Evolutionary conservation across 2,113 vertebrate genomes (phyloP).

Genomic region (Girardinichthys multiradiatus): DNA sequence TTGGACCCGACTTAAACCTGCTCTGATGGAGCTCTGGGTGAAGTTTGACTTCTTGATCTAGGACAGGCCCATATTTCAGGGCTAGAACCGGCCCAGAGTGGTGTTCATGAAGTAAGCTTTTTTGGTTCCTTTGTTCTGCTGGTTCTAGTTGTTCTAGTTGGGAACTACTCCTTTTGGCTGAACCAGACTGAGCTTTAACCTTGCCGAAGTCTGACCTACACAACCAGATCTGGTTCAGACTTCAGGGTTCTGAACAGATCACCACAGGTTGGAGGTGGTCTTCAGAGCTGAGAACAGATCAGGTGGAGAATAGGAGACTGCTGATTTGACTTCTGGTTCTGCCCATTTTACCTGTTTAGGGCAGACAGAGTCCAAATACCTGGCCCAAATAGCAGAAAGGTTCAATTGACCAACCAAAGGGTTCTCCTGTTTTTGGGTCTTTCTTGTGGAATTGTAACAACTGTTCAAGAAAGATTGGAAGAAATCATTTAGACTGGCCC

Average conservation of each 20-base stretch:
- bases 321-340: no score
- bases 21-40: neutral
- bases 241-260: neutral
- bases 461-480: neutral
- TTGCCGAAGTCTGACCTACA: neutral
- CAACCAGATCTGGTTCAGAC: neutral
- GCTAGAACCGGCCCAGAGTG: neutral
- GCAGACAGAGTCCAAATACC: neutral
- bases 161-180: neutral
- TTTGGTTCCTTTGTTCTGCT: neutral
- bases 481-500: neutral
- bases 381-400: neutral
- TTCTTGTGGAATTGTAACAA: neutral
- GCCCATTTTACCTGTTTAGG: no score
- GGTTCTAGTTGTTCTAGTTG: neutral
- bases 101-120: neutral
- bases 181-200: neutral
- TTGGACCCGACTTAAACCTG: neutral
- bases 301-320: no score
- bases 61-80: neutral
- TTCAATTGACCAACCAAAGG: neutral
- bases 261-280: neutral
- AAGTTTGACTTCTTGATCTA: neutral
- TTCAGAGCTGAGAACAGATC: no score
- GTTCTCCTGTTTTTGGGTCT: neutral